A percentile compares a stretch with the other conserved stretches of the same genome.
These are phyloP conservation scores for Dicerorhinus sumatrensis DNA, from an alignment of 2,113 vertebrate species.

Conservation along the genomic window DNA sequence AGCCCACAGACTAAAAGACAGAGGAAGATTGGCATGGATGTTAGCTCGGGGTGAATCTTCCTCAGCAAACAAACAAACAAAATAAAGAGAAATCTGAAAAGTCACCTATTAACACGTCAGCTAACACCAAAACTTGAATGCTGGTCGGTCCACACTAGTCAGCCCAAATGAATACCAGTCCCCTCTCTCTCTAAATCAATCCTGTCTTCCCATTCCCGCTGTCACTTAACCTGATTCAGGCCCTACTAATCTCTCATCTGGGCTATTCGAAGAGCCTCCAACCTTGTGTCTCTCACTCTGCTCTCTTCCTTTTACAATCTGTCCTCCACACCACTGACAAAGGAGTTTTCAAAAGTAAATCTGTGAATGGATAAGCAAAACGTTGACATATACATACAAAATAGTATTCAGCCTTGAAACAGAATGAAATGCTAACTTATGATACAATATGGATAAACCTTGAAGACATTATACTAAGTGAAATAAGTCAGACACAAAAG, in stretches of 20 bases:
- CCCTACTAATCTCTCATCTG: background rate
- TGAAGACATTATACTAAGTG: background rate
- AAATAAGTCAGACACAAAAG: background rate
- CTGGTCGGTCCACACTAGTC: background rate
- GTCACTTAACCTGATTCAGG: background rate
- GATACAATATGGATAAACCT: background rate
- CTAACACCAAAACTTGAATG: background rate
- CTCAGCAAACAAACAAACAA: background rate
- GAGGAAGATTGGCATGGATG: too few relatives aligned
- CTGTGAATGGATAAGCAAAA: background rate
- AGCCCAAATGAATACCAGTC: background rate
- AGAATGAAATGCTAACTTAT: background rate
- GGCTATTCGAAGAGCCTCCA: background rate
- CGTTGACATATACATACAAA: background rate
- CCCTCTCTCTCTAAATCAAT: background rate
- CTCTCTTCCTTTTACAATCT: background rate
- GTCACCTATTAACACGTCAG: background rate
- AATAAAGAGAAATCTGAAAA: conserved; percentile 11
- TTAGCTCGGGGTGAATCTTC: too few relatives aligned
- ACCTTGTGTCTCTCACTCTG: background rate
- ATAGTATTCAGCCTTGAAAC: background rate
- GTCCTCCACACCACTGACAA: background rate
- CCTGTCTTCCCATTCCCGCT: background rate
- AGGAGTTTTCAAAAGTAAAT: background rate
- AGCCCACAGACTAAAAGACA: too few relatives aligned